Base-by-base conservation (phyloP, 2,888 invertebrate genomes). In the Drosophila barbarae region DNA sequence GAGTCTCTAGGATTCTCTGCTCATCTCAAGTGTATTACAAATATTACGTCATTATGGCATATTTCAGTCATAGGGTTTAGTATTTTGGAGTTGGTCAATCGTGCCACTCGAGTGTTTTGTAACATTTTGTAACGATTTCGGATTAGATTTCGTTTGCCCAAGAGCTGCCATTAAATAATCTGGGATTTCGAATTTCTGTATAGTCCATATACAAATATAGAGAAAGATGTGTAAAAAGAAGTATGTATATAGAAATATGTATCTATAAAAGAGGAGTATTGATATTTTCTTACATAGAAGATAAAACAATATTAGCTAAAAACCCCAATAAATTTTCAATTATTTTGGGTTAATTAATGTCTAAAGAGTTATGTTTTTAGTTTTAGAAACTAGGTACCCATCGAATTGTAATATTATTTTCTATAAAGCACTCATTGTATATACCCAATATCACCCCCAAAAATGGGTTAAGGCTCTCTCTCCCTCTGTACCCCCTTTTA, bases 391-490 rank as follows among this genome's bases (percentile, higher is more conserved):
- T 21, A 21, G 2, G 18, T 1, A 18, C 18, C 18, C 18, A 18
- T 18, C 18, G 18, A 18, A 21, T 26, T 26, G 26, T 26, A 26
- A 26, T 6, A 26, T 26, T 26, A 26, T 26, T 6, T 26, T 7
- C 26, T 26, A 26, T 26, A 7, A 26, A 23, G 4, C 23, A 23
- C 23, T 23, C 3, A 26, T 26, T 26, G 7, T 26, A 26, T 26
- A 26, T 26, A 5, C 15, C 5, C 34, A 13, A 15, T 26, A 26
- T 26, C 3, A 26, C 26, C 39, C 13, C 28, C 26, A 21, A 42
- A 47, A 65, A 63, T 66, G 66, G 63, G 63, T 63, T 63, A 52
- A 63, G 66, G 66, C 63, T 63, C 26, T 23, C 23, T 23, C 23
- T 23, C 3, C 4, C 23, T 1, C 23, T 8, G 26, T 7, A 7